Evolutionary conservation across 2,888 invertebrate genomes (phyloP), one percentile per base, ranked within the genome.

Genomic region (Amorpha juglandis): DNA sequence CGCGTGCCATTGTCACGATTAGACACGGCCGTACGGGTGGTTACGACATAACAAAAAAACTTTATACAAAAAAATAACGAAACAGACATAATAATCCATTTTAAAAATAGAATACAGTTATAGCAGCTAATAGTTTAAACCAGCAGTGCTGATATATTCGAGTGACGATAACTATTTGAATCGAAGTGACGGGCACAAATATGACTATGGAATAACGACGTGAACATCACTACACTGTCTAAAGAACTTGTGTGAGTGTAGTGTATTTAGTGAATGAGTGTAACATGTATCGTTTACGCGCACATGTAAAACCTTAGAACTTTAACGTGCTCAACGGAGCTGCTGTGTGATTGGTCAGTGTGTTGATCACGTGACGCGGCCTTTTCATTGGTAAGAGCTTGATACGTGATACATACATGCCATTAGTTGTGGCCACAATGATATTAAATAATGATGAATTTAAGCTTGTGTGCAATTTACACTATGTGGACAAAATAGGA

Each of bases 101-200:
- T 27, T 27, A 27, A 48, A 47, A 33, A 63, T 63, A 48, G 11
- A 19, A 11, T 48, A 48, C 27, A 33, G 21, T 63, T n/a, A n/a
- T 16, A 2, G 14, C 47, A 63, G 12, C n/a, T 47, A 0, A 62
- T 62, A 38, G 7, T 42, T 19, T 7, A 27, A 47, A 47, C 45
- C 47, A 63, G 63, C 48, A 33, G 63, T 48, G 47, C 63, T 63
- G 33, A 48, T 48, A 48, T 48, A 63, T 63, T 48, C 58, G 58
- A 58, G 58, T 58, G 58, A 21, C 42, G 38, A 19, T 12, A 58
- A 58, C 58, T 58, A 16, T 38, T 19, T 38, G 55, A 58, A 58
- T 58, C 38, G 38, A 58, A 58, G 58, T 58, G 58, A 58, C 58
- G 58, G 58, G 58, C 58, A 58, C 58, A 58, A 58, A 52, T 27